Conservation (phyloP, 2,113 vertebrate genomes). For the Atlantisia rogersi region DNA sequence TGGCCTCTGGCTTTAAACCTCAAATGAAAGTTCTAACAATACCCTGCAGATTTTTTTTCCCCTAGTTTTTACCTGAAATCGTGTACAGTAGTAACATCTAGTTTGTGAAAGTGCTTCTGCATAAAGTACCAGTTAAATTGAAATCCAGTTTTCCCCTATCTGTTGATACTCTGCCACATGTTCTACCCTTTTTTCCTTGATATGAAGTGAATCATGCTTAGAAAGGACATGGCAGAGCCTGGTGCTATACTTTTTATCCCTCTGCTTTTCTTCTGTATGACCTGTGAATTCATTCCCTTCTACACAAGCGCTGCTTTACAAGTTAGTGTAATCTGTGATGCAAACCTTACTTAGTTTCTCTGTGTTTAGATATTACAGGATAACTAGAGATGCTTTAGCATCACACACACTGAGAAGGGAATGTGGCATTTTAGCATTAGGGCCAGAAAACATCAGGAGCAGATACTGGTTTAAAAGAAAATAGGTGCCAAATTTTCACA, state of each 20-base stretch:
- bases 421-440: background rate
- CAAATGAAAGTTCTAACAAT: background rate
- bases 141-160: background rate
- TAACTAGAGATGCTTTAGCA: background rate
- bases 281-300: background rate
- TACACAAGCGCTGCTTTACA: background rate
- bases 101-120: background rate
- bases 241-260: background rate
- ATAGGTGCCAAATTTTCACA: background rate
- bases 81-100: background rate
- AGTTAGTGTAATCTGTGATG: background rate
- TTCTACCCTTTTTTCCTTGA: background rate
- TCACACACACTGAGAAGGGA: background rate
- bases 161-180: background rate
- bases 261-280: background rate
- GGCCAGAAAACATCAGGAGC: background rate
- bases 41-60: background rate
- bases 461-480: background rate
- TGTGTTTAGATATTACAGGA: background rate
- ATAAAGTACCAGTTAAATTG: background rate
- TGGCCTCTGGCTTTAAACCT: background rate
- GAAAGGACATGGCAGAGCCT: accelerated
- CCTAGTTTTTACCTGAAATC: background rate
- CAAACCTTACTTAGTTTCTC: background rate
- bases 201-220: background rate